Percentiles rank a stretch among this genome's conserved stretches.
Conservation (phyloP, 2,797 vertebrate species). For the Enteromius trimaculatus region DNA sequence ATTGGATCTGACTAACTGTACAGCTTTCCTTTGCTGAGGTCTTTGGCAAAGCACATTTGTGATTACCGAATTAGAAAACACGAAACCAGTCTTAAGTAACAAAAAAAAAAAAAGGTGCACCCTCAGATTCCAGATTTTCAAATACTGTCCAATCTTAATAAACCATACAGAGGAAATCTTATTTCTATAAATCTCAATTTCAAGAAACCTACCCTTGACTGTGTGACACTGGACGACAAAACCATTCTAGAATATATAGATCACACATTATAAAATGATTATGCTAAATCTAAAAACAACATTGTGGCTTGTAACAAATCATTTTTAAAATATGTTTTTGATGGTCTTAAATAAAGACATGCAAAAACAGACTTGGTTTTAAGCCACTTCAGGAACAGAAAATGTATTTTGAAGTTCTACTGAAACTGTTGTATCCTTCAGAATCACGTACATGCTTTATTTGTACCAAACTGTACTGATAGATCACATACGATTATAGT, state of each 20-base stretch:
- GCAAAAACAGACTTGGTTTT: neutral
- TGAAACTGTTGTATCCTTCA: constrained; percentile 27
- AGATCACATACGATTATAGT: constrained; percentile 45
- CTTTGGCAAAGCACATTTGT: neutral
- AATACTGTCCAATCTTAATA: no score
- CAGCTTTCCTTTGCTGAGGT: neutral
- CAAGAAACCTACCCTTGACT: no score
- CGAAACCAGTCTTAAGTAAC: no score
- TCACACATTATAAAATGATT: no score
- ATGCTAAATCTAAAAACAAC: neutral
- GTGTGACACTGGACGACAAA: no score
- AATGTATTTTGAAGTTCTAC: neutral
- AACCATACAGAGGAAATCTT: no score
- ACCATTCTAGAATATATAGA: no score
- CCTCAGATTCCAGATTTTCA: no score
- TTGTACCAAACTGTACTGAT: constrained; percentile 49
- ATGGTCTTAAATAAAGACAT: neutral
- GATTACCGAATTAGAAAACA: neutral
- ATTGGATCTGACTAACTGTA: no score
- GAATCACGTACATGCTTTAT: constrained; percentile 53
- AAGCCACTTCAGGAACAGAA: neutral
- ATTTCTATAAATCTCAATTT: no score
- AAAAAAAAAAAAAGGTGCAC: no score
- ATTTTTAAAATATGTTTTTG: neutral
- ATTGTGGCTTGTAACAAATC: neutral